Conservation (phyloP, 2,113 vertebrate genomes). For the Cheirogaleus medius region DNA sequence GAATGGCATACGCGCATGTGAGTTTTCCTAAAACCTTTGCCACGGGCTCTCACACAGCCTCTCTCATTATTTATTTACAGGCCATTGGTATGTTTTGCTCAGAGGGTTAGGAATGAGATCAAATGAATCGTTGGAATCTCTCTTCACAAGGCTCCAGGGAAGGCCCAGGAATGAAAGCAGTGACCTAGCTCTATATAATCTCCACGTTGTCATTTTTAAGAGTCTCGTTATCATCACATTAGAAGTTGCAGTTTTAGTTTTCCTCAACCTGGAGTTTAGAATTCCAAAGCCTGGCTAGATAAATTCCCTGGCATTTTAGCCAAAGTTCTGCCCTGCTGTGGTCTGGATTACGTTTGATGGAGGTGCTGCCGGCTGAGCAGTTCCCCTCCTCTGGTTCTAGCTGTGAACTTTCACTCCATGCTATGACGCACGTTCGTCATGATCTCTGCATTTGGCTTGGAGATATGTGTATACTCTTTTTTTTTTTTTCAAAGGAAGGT, state of each 20-base stretch:
- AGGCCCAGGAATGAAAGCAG: neutral
- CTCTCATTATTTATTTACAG: conserved; percentile 2
- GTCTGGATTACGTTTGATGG: neutral
- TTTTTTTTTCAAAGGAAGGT: neutral
- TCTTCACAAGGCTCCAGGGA: neutral
- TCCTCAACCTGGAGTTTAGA: neutral
- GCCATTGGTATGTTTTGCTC: neutral
- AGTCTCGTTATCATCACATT: neutral
- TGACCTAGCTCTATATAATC: neutral
- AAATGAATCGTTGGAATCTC: neutral
- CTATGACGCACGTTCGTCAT: neutral
- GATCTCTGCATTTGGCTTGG: neutral
- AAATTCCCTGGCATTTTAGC: neutral
- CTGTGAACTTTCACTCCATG: neutral
- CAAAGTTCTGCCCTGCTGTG: neutral
- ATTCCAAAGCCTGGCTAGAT: neutral
- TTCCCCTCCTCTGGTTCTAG: neutral
- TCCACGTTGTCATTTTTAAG: neutral
- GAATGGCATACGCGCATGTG: neutral
- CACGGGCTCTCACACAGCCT: neutral
- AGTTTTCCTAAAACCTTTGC: conserved; percentile 45
- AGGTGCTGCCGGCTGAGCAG: neutral
- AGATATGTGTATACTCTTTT: neutral
- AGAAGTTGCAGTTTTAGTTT: neutral
- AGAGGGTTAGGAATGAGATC: neutral